These are phyloP conservation scores for Malthinus flaveolus DNA, from an alignment of 2,888 invertebrate species.

Conservation along the genomic window DNA sequence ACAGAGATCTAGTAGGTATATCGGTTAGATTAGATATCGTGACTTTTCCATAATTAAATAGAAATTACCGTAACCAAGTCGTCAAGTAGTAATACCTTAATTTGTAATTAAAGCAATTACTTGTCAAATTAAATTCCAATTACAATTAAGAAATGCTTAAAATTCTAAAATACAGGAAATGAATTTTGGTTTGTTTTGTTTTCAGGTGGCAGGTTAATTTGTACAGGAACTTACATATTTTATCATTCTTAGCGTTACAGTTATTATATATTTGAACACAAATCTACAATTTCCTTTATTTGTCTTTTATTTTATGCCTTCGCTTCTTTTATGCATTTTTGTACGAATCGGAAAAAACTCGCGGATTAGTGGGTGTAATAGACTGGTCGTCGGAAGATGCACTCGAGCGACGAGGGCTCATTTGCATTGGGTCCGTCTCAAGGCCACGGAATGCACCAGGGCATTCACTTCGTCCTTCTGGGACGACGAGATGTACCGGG, in stretches of 20 bases:
- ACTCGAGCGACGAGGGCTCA: conserved; percentile 41
- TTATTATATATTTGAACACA: conserved; percentile 4
- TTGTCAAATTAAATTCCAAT: conserved; percentile 15
- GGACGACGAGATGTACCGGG: conserved; percentile 25
- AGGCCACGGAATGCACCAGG: conserved; percentile 38
- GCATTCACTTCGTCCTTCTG: conserved; percentile 24
- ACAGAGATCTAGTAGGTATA: not conserved
- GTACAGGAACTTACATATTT: conserved; percentile 4
- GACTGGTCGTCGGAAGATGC: conserved; percentile 37
- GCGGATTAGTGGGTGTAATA: conserved; percentile 12
- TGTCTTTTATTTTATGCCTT: conserved; percentile 4
- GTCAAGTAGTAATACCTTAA: conserved; percentile 8
- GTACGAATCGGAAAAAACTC: conserved; percentile 11
- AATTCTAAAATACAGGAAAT: conserved; percentile 16
- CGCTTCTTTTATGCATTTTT: conserved; percentile 23
- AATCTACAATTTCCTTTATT: conserved; percentile 16
- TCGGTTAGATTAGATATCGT: conserved; percentile 3
- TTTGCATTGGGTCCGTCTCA: conserved; percentile 45
- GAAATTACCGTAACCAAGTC: conserved; percentile 12
- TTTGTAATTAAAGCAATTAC: conserved; percentile 9
- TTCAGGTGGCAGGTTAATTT: conserved; percentile 11
- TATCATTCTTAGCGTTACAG: conserved; percentile 3
- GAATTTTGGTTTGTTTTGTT: conserved; percentile 14
- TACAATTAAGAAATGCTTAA: conserved; percentile 12
- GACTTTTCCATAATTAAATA: conserved; percentile 15